phyloP scores from a whole-genome alignment of 2,797 vertebrate species.

The Rallus crepitans region DNA sequence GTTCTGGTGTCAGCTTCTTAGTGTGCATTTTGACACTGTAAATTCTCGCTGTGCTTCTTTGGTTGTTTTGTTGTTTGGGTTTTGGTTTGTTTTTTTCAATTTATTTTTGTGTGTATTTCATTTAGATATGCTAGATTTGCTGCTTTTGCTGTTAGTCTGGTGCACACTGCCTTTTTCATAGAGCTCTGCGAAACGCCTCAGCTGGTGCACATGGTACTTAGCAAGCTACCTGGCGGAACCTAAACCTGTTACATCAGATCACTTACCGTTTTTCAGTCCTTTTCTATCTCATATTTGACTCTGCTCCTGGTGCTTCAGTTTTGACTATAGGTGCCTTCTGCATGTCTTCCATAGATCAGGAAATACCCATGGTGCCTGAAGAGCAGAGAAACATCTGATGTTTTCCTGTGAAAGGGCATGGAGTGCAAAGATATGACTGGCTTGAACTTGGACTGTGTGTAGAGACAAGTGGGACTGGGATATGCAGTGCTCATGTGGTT shows the following conservation, averaged over 20 bases:
- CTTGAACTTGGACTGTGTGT: background rate
- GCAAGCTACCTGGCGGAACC: background rate
- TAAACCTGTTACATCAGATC: accelerated
- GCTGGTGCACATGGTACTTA: background rate
- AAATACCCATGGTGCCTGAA: background rate
- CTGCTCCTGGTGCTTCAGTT: background rate
- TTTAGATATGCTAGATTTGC: background rate
- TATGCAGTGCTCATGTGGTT: background rate
- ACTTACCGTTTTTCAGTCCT: background rate
- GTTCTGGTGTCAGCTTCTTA: accelerated
- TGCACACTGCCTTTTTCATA: background rate
- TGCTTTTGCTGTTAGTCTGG: background rate
- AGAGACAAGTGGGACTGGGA: background rate
- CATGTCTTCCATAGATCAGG: background rate
- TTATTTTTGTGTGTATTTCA: background rate
- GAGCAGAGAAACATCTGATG: background rate
- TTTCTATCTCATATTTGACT: background rate
- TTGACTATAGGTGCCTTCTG: background rate
- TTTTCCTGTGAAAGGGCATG: background rate
- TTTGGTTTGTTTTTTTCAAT: background rate
- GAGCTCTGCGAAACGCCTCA: background rate
- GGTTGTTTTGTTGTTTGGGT: too few species aligned
- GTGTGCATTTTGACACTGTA: background rate
- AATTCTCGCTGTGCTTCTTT: background rate
- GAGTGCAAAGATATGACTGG: background rate